A percentile compares a stretch with the other conserved stretches of the same genome.
phyloP scores from a whole-genome alignment of 2,888 invertebrate species.

The Crepidodera aurea region DNA sequence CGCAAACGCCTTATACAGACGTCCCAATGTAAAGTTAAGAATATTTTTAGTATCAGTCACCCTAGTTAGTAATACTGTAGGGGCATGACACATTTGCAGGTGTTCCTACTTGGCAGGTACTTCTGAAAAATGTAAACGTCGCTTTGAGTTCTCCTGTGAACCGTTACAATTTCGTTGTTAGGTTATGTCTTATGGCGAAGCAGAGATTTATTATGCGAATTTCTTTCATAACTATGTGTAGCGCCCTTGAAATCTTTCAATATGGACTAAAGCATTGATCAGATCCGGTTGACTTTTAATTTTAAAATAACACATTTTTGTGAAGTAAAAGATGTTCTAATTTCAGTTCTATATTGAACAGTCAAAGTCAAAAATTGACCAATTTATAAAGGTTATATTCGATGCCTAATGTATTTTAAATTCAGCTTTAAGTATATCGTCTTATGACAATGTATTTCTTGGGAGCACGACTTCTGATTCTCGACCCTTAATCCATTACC shows the following conservation, averaged over 20 bases:
- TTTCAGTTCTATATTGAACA: too few relatives aligned
- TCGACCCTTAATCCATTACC: too few relatives aligned
- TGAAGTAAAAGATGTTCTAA: too few relatives aligned
- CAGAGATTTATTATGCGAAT: slow-evolving; percentile 25
- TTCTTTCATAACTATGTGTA: slow-evolving; percentile 17
- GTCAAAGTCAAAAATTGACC: too few relatives aligned
- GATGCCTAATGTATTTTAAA: too few relatives aligned
- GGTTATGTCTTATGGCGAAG: slow-evolving; percentile 1
- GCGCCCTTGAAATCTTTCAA: slow-evolving; percentile 21
- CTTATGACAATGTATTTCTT: too few relatives aligned
- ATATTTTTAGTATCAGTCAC: slow-evolving; percentile 16
- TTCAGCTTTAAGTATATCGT: too few relatives aligned
- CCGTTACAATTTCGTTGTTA: slow-evolving; percentile 25
- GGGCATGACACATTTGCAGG: slow-evolving; percentile 54
- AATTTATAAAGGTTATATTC: too few relatives aligned
- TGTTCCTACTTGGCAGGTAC: slow-evolving; percentile 50
- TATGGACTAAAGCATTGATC: slow-evolving; percentile 14
- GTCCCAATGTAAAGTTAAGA: neutral
- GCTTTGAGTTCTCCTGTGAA: slow-evolving; percentile 27
- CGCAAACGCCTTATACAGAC: slow-evolving; percentile 8
- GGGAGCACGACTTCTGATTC: too few relatives aligned
- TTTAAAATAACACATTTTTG: too few relatives aligned
- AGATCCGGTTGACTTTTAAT: slow-evolving; percentile 18
- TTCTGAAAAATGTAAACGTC: slow-evolving; percentile 40
- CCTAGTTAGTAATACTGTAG: slow-evolving; percentile 36